Conservation (phyloP, 2,797 vertebrate species). For the Pantherophis vulpinus region DNA sequence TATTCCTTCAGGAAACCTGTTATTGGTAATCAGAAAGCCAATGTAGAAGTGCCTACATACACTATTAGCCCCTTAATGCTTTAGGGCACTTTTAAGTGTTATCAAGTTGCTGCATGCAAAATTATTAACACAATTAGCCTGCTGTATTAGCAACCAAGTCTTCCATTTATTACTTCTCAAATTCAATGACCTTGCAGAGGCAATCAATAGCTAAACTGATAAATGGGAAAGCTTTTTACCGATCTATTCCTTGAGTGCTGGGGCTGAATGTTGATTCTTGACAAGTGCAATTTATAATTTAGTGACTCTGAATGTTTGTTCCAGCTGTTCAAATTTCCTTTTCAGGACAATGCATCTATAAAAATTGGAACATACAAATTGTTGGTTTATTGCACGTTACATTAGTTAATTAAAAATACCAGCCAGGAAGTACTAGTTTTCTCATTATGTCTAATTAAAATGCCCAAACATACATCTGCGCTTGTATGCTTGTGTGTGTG, state of each 20-base stretch:
- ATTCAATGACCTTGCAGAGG: slow-evolving; percentile 61
- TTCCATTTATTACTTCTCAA: slow-evolving; percentile 56
- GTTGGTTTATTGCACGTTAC: slow-evolving; percentile 57
- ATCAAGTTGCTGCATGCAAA: slow-evolving; percentile 47
- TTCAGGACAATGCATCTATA: slow-evolving; percentile 33
- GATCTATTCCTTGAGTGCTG: slow-evolving; percentile 64
- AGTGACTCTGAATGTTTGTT: slow-evolving; percentile 58
- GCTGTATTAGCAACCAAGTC: slow-evolving; percentile 40
- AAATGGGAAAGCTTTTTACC: slow-evolving; percentile 67
- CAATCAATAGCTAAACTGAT: slow-evolving; percentile 71
- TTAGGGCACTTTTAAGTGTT: slow-evolving; percentile 43
- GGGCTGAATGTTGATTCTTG: slow-evolving; percentile 64
- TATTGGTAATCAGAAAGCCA: slow-evolving; percentile 38
- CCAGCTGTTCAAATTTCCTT: slow-evolving; percentile 56
- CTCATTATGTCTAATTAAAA: slow-evolving; percentile 63
- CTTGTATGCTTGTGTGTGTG: neutral
- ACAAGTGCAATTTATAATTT: slow-evolving; percentile 68
- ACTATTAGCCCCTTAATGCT: slow-evolving; percentile 43
- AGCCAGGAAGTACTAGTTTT: slow-evolving; percentile 56
- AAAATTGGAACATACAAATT: slow-evolving; percentile 43
- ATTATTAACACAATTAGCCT: slow-evolving; percentile 35
- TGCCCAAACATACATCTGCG: slow-evolving; percentile 14
- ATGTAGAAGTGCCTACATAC: neutral
- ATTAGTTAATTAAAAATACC: slow-evolving; percentile 51
- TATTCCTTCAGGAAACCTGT: slow-evolving; percentile 9